Percentiles rank a stretch among this genome's conserved stretches.
These are phyloP conservation scores for Osmerus mordax DNA, from an alignment of 2,113 vertebrate species.

Conservation along the genomic window DNA sequence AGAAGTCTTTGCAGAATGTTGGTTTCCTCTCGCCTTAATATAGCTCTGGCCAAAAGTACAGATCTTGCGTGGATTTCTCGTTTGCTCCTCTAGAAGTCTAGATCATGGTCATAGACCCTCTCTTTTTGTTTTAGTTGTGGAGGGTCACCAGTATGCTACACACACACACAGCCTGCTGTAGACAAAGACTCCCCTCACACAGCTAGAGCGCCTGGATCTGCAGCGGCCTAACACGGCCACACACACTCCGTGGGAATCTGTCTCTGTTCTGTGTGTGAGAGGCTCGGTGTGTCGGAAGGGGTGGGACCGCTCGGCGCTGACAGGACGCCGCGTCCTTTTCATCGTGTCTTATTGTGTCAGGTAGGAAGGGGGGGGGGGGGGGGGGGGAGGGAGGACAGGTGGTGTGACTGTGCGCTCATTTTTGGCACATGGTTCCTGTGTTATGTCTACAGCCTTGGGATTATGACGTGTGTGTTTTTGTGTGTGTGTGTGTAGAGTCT, in stretches of 20 bases:
- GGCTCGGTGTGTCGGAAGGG: too few species aligned
- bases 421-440: conserved; percentile 18
- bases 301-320: neutral
- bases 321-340: neutral
- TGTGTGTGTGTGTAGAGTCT: conserved; percentile 4
- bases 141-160: too few species aligned
- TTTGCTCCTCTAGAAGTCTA: too few species aligned
- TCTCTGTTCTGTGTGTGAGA: too few species aligned
- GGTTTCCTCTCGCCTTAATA: conserved; percentile 21
- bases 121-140: too few species aligned
- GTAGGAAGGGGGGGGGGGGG: neutral
- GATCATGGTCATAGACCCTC: neutral
- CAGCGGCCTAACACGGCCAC: too few species aligned
- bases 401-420: neutral
- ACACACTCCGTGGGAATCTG: too few species aligned
- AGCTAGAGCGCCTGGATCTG: too few species aligned
- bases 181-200: too few species aligned
- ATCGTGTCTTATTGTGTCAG: neutral
- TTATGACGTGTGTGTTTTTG: conserved; percentile 31
- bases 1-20: conserved; percentile 49
- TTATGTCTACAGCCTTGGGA: conserved; percentile 13
- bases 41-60: conserved; percentile 11
- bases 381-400: neutral
- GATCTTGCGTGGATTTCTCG: neutral
- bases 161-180: too few species aligned